Conservation (phyloP, 2,113 vertebrate genomes). For the Capreolus pygargus region DNA sequence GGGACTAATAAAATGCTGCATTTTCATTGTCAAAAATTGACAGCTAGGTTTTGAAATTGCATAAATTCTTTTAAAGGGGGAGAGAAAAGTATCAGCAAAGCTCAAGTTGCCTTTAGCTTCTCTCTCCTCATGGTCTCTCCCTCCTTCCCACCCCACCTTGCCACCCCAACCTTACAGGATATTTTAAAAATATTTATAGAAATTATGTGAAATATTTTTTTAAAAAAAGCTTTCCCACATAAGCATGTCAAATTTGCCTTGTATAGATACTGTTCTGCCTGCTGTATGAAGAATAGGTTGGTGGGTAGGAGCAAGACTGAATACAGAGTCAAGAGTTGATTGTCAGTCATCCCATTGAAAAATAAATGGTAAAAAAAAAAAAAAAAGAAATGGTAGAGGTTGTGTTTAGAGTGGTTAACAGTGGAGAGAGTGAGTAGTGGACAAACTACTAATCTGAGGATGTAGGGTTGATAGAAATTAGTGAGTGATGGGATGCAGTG, state of each 20-base stretch:
- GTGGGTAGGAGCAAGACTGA: not conserved
- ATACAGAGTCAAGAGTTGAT: not conserved
- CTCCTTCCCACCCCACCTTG: not conserved
- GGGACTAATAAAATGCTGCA: not conserved
- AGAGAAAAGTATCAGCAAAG: not conserved
- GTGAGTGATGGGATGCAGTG: not conserved
- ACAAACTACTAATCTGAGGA: not conserved
- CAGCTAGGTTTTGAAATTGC: not conserved
- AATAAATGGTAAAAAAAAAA: not conserved
- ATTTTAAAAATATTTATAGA: not conserved
- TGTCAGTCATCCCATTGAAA: not conserved
- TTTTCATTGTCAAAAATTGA: not conserved
- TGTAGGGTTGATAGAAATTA: not conserved
- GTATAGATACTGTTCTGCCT: not conserved
- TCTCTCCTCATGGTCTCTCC: not conserved
- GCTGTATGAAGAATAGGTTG: not conserved
- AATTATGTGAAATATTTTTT: not conserved
- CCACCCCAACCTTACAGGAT: not conserved
- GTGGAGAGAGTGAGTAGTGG: not conserved
- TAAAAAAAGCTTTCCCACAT: not conserved
- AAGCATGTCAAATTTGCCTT: not conserved
- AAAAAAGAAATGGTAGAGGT: not conserved
- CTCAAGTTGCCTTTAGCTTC: not conserved
- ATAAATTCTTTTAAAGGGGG: not conserved
- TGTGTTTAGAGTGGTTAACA: not conserved